phyloP scores from a whole-genome alignment of 53 echinoderm and acorn worm genomes.

The Holothuria scabra region DNA sequence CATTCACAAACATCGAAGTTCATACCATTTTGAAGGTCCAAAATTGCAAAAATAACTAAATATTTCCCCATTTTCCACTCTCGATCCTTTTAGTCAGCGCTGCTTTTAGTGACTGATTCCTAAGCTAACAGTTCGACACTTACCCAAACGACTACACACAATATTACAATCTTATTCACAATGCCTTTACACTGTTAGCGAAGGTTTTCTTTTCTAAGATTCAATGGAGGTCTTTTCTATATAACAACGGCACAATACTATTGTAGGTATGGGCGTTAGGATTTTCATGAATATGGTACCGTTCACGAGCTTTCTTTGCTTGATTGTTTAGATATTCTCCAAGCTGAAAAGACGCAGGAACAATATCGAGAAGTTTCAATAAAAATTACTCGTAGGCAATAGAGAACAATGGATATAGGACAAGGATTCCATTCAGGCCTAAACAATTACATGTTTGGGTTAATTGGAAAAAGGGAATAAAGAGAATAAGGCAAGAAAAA shows the following conservation, averaged over 20 bases:
- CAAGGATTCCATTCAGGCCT: conserved; percentile 25
- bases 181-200: conserved; percentile 34
- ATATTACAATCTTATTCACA: conserved; percentile 18
- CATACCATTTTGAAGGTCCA: background rate
- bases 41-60: background rate
- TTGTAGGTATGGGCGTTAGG: conserved; percentile 44
- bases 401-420: conserved; percentile 25
- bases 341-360: conserved; percentile 30
- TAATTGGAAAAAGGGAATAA: conserved; percentile 1
- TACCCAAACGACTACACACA: conserved; percentile 32
- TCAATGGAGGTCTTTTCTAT: conserved; percentile 30
- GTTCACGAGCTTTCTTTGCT: conserved; percentile 28
- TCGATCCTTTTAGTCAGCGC: conserved; percentile 33
- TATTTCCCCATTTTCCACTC: conserved; percentile 12
- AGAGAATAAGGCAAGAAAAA: too few relatives aligned
- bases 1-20: conserved; percentile 14
- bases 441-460: conserved; percentile 38
- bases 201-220: conserved; percentile 34
- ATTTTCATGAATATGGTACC: conserved; percentile 46
- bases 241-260: conserved; percentile 38
- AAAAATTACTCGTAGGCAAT: conserved; percentile 29
- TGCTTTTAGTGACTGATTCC: conserved; percentile 36
- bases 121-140: conserved; percentile 44
- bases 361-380: conserved; percentile 37
- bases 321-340: conserved; percentile 37